Evolutionary conservation across 2,888 invertebrate species (phyloP), one percentile per base, ranked within the genome.

Genomic region (Panzeria rudis): DNA sequence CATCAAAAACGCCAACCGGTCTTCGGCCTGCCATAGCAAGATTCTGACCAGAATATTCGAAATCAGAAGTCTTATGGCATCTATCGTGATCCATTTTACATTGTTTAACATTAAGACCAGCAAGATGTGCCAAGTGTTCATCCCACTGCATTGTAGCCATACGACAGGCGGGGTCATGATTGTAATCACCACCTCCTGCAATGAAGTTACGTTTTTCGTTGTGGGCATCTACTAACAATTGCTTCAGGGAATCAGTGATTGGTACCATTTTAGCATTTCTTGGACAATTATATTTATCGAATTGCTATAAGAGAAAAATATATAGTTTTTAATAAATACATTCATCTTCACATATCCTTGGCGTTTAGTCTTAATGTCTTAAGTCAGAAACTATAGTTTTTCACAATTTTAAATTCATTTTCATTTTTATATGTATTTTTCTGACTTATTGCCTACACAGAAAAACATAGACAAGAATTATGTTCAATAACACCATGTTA

Each of bases 101-200:
- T 47, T 88, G 87, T 20, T 56, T 86, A 0, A 89, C 91, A 69
- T 91, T 90, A 3, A 88, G 82, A 3, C 80, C 80, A 6, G 91
- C 91, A 47, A 91, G 29, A 15, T 83, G 61, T 38, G 91, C 90
- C 75, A 91, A 76, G 15, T 91, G 89, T 3, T 88, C 78, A 68
- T 88, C 86, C 91, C 91, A 91, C 23, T 81, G 44, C 86, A 90
- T 90, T 61, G 90, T 89, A 61, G 89, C 89, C 91, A 91, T 91
- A 56, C 89, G 88, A 9, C 86, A 87, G 32, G 91, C 91, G 1
- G 88, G 71, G 1, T 59, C 15, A 25, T 17, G 50, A 0, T 23
- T n/a, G 2, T n/a, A 13, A 1, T 64, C 29, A 0, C 72, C 56
- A 0, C 77, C 64, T 0, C 79, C 77, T 11, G 86, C 85, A 6